Base-by-base conservation (phyloP, 2,888 invertebrate species). In the Drosophila mayaguana region DNA sequence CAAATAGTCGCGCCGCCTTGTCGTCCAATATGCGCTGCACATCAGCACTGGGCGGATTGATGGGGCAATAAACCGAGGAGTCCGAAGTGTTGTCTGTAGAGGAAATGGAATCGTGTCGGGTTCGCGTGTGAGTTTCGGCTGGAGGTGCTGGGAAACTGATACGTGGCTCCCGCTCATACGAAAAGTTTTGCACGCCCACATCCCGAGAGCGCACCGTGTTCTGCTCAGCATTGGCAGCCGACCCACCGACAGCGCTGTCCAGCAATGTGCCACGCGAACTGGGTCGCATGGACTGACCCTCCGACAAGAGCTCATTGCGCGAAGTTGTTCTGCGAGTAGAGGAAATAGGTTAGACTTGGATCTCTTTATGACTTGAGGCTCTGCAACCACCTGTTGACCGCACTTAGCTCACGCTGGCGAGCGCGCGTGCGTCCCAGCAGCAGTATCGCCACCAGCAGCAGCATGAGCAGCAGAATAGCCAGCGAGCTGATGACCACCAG, bases 61-160 rank as follows among this genome's bases (percentile, higher is more conserved):
- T 91, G 8, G 93, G 93, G 57, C 92, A 92, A 62, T 93, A 93
- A 1, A 93, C 91, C 1, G 93, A 93, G 1, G 93, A 93, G 67
- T 93, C 93, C 1, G 93, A 93, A 3, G 93, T 93, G 50, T 92
- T 92, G 40, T 91, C 92, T 0, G 91, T 89, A 7, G 92, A 92
- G 0, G 92, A 91, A 4, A 91, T 78, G 0, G 92, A 92, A 32
- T 87, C 90, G 4, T 90, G 88, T 22, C 91, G 88, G 0, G 87
- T 83, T 11, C 85, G 71, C 1, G 80, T 72, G 7, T 75, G 78
- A 11, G 81, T 67, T 16, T 85, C 87, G 11, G 78, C 78, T 25
- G 92, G 91, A 5, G 89, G 88, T 25, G 79, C 85, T 2, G 90
- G 90, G 45, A 91, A 91, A 45, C 75, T 83, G 40, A 91, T 91